Evolutionary conservation across 2,113 vertebrate genomes (phyloP), one percentile per base, ranked within the genome.

Genomic region (Lagenorhynchus albirostris): DNA sequence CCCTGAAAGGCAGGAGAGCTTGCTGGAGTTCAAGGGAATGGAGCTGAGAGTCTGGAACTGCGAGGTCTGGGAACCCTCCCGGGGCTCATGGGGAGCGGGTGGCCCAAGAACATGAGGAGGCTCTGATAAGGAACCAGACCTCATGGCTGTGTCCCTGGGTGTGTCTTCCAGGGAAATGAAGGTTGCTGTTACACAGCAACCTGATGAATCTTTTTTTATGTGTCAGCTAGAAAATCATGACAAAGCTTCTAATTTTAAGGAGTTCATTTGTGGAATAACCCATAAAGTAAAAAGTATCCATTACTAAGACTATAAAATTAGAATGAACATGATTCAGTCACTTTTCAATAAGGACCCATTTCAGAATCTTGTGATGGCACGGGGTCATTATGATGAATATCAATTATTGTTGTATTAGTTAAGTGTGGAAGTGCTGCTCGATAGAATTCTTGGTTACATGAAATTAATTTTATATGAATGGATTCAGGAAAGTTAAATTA

Each of bases 371-470:
- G 76, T 63, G 74, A 84, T 74, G 77, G 91, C 70, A 53, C 15
- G 7, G 62, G 84, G 17, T 41, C 20, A 71, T 88, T 89, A 84
- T 44, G 60, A 76, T 63, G 74, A 94, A 87, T 84, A 50, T 76
- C 76, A 89, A 41, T 95, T 93, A 83, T 58, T 96, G 74, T 83
- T 89, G 58, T 77, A 85, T 33, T 50, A 80, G 80, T 44, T 23
- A 91, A 91, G 83, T 70, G 38, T 65, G 60, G 60, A 96, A 80
- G 41, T 65, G 17, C 55, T 88, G 71, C 81, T 91, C 55, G 90
- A 70, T 63, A 88, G 63, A 96, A 91, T 63, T 94, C 67, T 92
- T 71, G 13, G 77, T 68, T 94, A 96, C 91, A 53, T 96, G 44
- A 90, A 95, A 80, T 80, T 96, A 93, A 93, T 71, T 85, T 81